Evolutionary conservation across 2,113 vertebrate genomes (phyloP).

Genomic region (Pterocles gutturalis): DNA sequence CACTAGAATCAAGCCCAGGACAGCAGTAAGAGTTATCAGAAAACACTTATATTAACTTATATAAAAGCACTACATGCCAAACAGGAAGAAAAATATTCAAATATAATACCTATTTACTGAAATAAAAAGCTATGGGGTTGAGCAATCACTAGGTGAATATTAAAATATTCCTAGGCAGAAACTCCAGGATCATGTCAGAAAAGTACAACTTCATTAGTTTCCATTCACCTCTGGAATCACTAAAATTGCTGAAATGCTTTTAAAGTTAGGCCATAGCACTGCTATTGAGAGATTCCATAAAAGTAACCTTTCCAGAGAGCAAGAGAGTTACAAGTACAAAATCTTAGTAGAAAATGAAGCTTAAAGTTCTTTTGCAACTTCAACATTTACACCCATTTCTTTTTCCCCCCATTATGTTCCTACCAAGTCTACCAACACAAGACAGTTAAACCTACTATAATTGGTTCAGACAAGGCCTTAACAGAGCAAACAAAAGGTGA

Average conservation of each 20-base stretch:
- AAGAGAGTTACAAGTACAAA: background rate
- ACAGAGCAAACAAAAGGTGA: background rate
- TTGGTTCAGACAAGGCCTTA: background rate
- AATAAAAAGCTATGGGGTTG: background rate
- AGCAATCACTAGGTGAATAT: background rate
- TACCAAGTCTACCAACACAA: background rate
- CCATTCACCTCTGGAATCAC: background rate
- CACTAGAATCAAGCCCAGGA: background rate
- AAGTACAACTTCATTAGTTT: background rate
- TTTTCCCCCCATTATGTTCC: background rate
- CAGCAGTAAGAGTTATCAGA: background rate
- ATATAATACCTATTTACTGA: background rate
- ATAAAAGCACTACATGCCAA: background rate
- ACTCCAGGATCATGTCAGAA: background rate
- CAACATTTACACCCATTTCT: background rate
- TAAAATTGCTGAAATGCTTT: background rate
- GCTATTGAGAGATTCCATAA: background rate
- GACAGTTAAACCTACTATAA: background rate
- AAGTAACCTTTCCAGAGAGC: background rate
- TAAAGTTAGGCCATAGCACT: background rate
- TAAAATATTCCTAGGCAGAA: background rate
- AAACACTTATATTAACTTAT: background rate
- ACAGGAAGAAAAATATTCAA: background rate
- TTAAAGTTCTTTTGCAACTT: background rate
- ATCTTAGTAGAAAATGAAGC: accelerated